Percentiles rank a stretch among this genome's conserved stretches.
Evolutionary conservation across 2,888 invertebrate genomes (phyloP).

Genomic region (Brassicogethes aeneus): DNA sequence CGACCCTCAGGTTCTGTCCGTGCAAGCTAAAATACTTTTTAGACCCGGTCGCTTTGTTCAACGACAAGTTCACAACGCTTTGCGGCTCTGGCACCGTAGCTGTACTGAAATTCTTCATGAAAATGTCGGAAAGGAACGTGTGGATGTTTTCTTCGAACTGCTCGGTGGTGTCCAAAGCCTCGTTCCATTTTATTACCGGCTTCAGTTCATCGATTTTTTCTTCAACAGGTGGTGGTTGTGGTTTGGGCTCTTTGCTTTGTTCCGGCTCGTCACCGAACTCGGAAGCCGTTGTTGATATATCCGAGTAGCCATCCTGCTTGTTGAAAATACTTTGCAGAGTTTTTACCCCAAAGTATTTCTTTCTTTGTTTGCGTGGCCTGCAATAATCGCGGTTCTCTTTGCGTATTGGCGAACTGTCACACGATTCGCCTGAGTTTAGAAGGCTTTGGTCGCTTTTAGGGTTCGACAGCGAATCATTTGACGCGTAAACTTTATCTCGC

Average conservation of each 20-base stretch:
- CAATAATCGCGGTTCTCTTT: conserved; percentile 39
- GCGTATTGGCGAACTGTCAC: conserved; percentile 49
- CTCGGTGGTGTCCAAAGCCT: conserved; percentile 30
- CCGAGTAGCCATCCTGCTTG: conserved; percentile 39
- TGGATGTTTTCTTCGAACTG: conserved; percentile 42
- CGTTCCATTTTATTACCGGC: conserved; percentile 12
- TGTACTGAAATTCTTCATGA: conserved; percentile 32
- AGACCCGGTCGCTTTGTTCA: conserved; percentile 25
- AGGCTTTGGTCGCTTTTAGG: conserved; percentile 40
- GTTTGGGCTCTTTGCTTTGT: conserved; percentile 7
- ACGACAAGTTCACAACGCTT: conserved; percentile 6
- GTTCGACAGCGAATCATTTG: conserved; percentile 37
- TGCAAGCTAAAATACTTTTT: conserved; percentile 37
- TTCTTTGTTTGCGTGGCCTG: conserved; percentile 38
- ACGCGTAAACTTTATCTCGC: conserved; percentile 18
- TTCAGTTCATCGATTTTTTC: conserved; percentile 10
- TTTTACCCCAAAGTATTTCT: conserved; percentile 46
- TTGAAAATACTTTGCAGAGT: conserved; percentile 40
- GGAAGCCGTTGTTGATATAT: conserved; percentile 39
- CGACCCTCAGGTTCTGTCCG: conserved; percentile 35
- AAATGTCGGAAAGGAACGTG: conserved; percentile 38
- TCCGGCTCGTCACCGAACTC: conserved; percentile 31
- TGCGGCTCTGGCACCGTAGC: conserved; percentile 18
- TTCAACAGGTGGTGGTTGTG: conserved; percentile 7
- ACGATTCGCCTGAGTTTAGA: conserved; percentile 36